A percentile compares a stretch with the other conserved stretches of the same genome.
phyloP scores from a whole-genome alignment of 2,888 invertebrate genomes.

The Eupithecia dodoneata region DNA sequence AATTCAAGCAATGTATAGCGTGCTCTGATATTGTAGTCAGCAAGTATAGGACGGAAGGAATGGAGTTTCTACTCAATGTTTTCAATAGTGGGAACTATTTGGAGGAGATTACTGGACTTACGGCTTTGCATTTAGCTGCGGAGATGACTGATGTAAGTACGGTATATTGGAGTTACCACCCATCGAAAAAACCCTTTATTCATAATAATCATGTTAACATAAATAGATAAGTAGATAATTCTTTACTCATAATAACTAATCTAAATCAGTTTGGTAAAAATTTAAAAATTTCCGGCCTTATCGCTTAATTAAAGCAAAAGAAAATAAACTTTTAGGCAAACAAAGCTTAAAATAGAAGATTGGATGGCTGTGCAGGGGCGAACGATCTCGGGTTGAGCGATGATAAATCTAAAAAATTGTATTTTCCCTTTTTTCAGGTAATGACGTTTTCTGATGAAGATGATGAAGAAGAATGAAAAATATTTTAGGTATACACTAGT shows the following conservation, averaged over 20 bases:
- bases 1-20: conserved; percentile 96
- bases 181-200: neutral
- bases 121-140: conserved; percentile 84
- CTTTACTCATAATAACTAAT: no score
- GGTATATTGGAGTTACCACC: neutral
- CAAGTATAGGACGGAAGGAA: conserved; percentile 79
- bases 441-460: conserved; percentile 73
- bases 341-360: no score
- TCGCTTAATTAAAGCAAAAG: no score
- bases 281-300: no score
- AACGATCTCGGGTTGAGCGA: neutral
- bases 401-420: conserved; percentile 4
- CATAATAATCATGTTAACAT: no score
- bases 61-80: conserved; percentile 90
- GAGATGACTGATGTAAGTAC: conserved; percentile 84
- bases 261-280: no score
- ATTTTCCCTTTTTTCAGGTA: conserved; percentile 57
- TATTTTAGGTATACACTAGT: neutral
- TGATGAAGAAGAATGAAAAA: conserved; percentile 47
- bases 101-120: conserved; percentile 93
- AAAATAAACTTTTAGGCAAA: no score
- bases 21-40: conserved; percentile 87
- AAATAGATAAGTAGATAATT: no score
- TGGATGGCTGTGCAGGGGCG: neutral
- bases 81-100: conserved; percentile 92